Evolutionary conservation across 2,888 invertebrate species (phyloP).

Genomic region (Pollenia griseotomentosa): DNA sequence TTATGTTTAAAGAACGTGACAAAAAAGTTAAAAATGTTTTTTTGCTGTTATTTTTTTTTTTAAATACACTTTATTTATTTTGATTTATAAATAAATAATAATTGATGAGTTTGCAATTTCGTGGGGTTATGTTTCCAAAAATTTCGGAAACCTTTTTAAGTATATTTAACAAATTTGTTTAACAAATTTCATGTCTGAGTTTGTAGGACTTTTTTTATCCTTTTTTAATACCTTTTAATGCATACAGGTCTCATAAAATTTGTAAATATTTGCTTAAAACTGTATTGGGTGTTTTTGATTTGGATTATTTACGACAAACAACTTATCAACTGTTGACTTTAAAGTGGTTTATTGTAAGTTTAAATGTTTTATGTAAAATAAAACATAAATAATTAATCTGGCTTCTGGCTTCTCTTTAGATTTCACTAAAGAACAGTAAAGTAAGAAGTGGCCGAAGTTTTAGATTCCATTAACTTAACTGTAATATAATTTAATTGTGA

Average conservation of each 20-base stretch:
- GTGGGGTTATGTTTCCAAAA: neutral
- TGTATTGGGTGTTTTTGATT: neutral
- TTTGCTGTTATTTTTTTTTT: neutral
- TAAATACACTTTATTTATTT: slow-evolving; percentile 7
- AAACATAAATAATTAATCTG: too few species aligned
- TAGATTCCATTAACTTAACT: too few species aligned
- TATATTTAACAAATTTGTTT: slow-evolving; percentile 30
- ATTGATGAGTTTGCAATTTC: slow-evolving; percentile 35
- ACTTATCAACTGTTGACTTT: neutral
- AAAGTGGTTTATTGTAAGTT: neutral
- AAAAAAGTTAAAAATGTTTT: neutral
- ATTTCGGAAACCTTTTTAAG: neutral
- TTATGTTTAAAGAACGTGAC: slow-evolving; percentile 32
- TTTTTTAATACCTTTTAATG: neutral
- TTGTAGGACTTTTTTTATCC: neutral
- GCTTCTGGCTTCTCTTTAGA: too few species aligned
- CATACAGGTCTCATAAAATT: slow-evolving; percentile 8
- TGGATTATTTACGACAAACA: neutral
- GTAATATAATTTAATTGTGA: too few species aligned
- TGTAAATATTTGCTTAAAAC: slow-evolving; percentile 2
- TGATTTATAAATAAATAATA: slow-evolving; percentile 58
- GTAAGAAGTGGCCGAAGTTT: too few species aligned
- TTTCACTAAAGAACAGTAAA: too few species aligned
- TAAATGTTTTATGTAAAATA: too few species aligned
- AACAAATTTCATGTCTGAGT: neutral